A percentile compares a stretch with the other conserved stretches of the same genome.
Evolutionary conservation across 2,797 vertebrate genomes (phyloP).

Genomic region (Thamnophis elegans): DNA sequence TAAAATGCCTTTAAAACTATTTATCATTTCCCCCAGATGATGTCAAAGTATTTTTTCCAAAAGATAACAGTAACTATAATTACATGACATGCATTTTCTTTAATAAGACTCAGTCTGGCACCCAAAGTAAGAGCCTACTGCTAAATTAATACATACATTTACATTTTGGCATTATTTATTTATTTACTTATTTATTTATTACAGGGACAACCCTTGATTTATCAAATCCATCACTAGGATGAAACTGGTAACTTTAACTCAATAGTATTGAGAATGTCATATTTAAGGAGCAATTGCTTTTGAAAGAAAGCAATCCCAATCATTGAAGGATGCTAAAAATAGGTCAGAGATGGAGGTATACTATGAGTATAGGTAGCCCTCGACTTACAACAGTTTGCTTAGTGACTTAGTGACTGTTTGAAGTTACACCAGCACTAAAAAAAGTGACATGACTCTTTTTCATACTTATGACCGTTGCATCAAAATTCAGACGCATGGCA

Average conservation of each 20-base stretch:
- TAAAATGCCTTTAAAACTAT: slow-evolving; percentile 38
- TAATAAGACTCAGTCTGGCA: slow-evolving; percentile 41
- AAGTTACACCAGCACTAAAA: too few species aligned
- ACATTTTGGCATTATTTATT: slow-evolving; percentile 35
- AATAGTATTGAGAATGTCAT: slow-evolving; percentile 51
- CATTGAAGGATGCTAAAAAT: slow-evolving; percentile 51
- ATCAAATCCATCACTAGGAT: slow-evolving; percentile 47
- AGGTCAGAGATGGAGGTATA: neutral
- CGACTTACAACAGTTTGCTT: too few species aligned
- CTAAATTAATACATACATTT: slow-evolving; percentile 43
- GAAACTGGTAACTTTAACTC: slow-evolving; percentile 54
- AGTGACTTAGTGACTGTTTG: too few species aligned
- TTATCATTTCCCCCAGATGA: slow-evolving; percentile 43
- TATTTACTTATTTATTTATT: slow-evolving; percentile 41
- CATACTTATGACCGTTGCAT: too few species aligned
- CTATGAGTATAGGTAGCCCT: neutral
- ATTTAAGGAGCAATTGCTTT: slow-evolving; percentile 44
- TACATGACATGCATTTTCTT: slow-evolving; percentile 1
- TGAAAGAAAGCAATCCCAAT: slow-evolving; percentile 41
- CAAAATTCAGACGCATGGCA: too few species aligned
- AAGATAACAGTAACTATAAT: neutral
- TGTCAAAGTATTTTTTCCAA: neutral
- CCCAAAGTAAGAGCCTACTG: slow-evolving; percentile 29
- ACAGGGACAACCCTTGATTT: slow-evolving; percentile 50
- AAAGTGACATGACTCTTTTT: too few species aligned